phyloP scores from a whole-genome alignment of 1,140 invertebrate genomes.

The Dolichoris vasculosae region DNA sequence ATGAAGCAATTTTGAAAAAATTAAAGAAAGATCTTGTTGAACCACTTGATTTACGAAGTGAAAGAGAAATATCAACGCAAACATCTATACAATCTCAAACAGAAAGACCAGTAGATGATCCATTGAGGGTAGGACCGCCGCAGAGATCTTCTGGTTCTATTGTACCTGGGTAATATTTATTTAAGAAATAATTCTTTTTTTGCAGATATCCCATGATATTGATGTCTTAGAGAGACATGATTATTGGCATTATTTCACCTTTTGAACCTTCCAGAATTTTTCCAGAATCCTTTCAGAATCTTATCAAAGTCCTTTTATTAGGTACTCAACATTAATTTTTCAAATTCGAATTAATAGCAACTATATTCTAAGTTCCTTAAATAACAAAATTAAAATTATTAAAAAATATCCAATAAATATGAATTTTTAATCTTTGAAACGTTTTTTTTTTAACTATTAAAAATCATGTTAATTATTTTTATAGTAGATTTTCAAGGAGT shows the following conservation, averaged over 20 bases:
- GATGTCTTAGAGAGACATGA: conserved; percentile 55
- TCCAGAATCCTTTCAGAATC: conserved; percentile 42
- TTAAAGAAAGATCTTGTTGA: conserved; percentile 73
- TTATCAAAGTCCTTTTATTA: conserved; percentile 34
- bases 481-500: not conserved
- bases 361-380: not conserved
- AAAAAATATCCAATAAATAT: not conserved
- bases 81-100: conserved; percentile 54
- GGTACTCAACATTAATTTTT: conserved; percentile 22
- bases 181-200: conserved; percentile 45
- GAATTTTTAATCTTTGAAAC: not conserved
- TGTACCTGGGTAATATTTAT: conserved; percentile 57
- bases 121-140: conserved; percentile 58
- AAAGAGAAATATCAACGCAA: conserved; percentile 61
- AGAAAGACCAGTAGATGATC: conserved; percentile 53
- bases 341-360: not conserved
- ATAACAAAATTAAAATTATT: not conserved
- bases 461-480: not conserved
- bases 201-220: conserved; percentile 57
- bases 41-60: conserved; percentile 60
- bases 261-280: conserved; percentile 48
- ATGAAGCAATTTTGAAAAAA: conserved; percentile 67
- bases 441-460: not conserved
- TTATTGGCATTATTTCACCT: conserved; percentile 51
- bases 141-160: conserved; percentile 7